Percentiles rank a stretch among this genome's conserved stretches.
Evolutionary conservation across 1,140 invertebrate genomes (phyloP).

Genomic region (Calycopis cecrops): DNA sequence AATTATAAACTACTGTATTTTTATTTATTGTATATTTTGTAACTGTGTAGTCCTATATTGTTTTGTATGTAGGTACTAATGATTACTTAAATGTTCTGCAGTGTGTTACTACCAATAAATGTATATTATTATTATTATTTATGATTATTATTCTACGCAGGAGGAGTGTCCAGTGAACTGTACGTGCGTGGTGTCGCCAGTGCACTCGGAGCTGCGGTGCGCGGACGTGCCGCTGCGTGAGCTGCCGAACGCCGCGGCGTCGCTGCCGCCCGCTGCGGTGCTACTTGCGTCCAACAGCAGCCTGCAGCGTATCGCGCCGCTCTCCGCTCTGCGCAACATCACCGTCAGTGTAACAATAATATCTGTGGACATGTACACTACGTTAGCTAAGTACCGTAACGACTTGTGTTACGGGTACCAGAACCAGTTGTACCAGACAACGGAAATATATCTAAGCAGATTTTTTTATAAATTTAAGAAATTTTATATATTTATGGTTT

Average conservation of each 20-base stretch:
- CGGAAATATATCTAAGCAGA: too few species aligned
- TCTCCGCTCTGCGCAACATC: constrained; percentile 1
- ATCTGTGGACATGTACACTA: not conserved
- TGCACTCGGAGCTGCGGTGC: constrained; percentile 74
- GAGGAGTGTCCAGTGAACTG: constrained; percentile 75
- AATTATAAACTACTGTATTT: too few species aligned
- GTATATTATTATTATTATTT: too few species aligned
- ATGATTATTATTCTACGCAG: not conserved
- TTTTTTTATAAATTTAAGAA: too few species aligned
- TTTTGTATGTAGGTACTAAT: too few species aligned
- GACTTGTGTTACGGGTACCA: too few species aligned
- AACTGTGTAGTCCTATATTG: too few species aligned
- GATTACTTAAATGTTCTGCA: too few species aligned
- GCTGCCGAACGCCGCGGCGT: constrained; percentile 8
- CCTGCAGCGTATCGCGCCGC: constrained; percentile 3
- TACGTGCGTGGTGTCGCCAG: constrained; percentile 72
- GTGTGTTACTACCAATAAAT: not conserved
- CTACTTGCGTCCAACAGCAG: constrained; percentile 21
- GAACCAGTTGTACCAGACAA: too few species aligned
- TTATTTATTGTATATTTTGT: too few species aligned
- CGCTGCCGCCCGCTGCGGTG: constrained; percentile 14
- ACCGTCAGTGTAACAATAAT: constrained; percentile 3
- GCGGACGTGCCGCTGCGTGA: constrained; percentile 42
- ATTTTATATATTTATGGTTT: too few species aligned
- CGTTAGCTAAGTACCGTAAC: too few species aligned